Conservation (phyloP, 2,113 vertebrate species). For the Noturus placidus region DNA sequence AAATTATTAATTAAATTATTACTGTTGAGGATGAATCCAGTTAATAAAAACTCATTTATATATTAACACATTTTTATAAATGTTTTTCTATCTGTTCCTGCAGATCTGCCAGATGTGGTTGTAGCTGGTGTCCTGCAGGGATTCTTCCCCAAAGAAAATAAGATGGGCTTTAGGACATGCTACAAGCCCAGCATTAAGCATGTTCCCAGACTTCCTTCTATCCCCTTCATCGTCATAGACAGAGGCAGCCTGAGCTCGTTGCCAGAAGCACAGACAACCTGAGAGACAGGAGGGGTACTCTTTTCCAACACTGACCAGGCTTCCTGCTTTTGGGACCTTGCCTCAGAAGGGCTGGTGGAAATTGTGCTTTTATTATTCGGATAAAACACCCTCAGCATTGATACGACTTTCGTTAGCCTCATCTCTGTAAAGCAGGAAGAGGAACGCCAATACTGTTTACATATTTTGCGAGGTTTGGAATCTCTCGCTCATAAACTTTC, state of each 20-base stretch:
- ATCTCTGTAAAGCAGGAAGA: background rate
- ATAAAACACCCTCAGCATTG: background rate
- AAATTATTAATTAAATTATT: background rate
- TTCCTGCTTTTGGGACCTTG: background rate
- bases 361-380: background rate
- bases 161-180: slow-evolving; percentile 65
- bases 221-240: slow-evolving; percentile 41
- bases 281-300: background rate
- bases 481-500: background rate
- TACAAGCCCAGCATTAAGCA: slow-evolving; percentile 38
- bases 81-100: background rate
- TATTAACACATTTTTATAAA: background rate
- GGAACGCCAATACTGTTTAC: background rate
- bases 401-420: too few species aligned
- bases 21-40: background rate
- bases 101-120: slow-evolving; percentile 72
- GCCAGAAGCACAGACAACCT: slow-evolving; percentile 28
- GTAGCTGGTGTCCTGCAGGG: slow-evolving; percentile 74
- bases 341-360: background rate
- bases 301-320: background rate
- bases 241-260: slow-evolving; percentile 13
- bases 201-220: slow-evolving; percentile 3
- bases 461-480: background rate
- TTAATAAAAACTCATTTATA: background rate
- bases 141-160: slow-evolving; percentile 68